A percentile compares a stretch with the other conserved stretches of the same genome.
Conservation (phyloP, 2,888 invertebrate genomes). For the Callyntrura guangdongensis region DNA sequence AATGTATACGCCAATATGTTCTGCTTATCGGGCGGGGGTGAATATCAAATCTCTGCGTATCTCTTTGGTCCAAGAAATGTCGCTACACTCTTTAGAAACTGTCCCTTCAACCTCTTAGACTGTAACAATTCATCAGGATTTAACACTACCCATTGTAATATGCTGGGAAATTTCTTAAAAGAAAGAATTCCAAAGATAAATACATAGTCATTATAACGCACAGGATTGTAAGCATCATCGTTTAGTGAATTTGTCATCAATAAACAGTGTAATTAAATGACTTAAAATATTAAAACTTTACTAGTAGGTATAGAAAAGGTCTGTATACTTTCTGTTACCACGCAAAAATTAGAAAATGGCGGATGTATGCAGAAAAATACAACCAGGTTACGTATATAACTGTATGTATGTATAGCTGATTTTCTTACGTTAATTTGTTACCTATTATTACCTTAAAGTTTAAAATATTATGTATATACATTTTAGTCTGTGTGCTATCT, state of each 20-base stretch:
- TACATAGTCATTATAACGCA: background rate
- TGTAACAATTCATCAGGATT: too few relatives aligned
- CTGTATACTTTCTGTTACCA: background rate
- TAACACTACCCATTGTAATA: too few relatives aligned
- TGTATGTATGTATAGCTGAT: too few relatives aligned
- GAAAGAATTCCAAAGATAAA: too few relatives aligned
- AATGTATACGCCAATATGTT: too few relatives aligned
- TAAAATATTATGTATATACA: too few relatives aligned
- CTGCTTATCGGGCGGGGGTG: too few relatives aligned
- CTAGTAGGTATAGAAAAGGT: too few relatives aligned
- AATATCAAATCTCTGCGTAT: background rate
- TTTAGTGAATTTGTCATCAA: background rate
- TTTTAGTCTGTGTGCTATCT: too few relatives aligned
- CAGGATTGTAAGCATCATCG: background rate
- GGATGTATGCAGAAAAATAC: background rate
- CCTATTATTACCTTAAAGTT: background rate
- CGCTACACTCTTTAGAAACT: background rate
- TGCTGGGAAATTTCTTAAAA: too few relatives aligned
- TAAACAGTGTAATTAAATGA: background rate
- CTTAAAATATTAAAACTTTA: background rate
- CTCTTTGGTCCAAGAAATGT: constrained; percentile 3
- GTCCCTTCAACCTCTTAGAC: too few relatives aligned
- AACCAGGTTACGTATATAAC: background rate
- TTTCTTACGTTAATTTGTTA: background rate
- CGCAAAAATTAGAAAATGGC: background rate